phyloP scores from a whole-genome alignment of 2,888 invertebrate species.

The Oscheius sp. region DNA sequence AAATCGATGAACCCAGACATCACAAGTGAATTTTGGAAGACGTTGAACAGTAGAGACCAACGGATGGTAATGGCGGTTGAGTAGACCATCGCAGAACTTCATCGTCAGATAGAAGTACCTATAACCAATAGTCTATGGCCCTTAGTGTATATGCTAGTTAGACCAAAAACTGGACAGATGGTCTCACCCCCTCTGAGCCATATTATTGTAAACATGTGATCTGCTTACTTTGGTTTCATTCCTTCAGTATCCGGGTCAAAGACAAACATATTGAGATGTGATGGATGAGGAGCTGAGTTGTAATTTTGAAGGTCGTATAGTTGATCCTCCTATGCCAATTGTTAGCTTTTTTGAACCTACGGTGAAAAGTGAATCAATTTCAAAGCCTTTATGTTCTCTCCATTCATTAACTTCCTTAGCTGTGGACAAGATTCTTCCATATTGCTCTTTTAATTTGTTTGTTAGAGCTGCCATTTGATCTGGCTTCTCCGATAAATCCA shows the following conservation, averaged over 20 bases:
- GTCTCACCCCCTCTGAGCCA: too few relatives aligned
- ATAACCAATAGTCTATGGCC: not conserved
- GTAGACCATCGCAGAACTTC: not conserved
- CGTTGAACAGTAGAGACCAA: not conserved
- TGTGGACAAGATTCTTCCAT: not conserved
- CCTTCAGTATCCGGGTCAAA: not conserved
- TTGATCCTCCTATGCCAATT: not conserved
- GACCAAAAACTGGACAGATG: too few relatives aligned
- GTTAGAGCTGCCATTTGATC: not conserved
- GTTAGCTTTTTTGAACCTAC: not conserved
- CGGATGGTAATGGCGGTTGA: not conserved
- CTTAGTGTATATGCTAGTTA: too few relatives aligned
- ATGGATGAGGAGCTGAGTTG: not conserved
- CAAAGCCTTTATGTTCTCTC: not conserved
- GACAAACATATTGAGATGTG: not conserved
- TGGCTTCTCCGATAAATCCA: not conserved
- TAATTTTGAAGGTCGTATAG: not conserved
- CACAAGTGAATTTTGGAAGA: conserved; percentile 1
- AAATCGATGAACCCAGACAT: not conserved
- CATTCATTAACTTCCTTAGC: not conserved
- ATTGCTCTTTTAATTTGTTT: not conserved
- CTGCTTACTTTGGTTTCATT: not conserved
- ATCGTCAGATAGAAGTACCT: conserved; percentile 7
- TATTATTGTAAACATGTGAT: not conserved
- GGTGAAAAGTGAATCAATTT: not conserved